These are phyloP conservation scores for Triplophysa rosa DNA, from an alignment of 2,113 vertebrate species.

Conservation along the genomic window DNA sequence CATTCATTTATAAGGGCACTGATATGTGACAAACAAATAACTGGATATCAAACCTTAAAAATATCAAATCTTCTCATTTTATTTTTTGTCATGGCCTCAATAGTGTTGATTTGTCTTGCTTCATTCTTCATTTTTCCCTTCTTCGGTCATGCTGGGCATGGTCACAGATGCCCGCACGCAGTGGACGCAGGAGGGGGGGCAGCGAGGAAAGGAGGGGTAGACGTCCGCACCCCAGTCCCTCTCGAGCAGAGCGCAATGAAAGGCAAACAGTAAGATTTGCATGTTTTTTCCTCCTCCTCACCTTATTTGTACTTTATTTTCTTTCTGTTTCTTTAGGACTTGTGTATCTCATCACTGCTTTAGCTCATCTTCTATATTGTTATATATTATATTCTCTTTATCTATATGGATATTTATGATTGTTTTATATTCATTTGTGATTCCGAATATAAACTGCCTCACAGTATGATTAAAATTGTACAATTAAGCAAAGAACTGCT, in stretches of 20 bases:
- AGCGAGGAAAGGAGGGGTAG: slow-evolving; percentile 78
- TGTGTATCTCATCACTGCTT: background rate
- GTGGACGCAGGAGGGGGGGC: slow-evolving; percentile 81
- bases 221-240: slow-evolving; percentile 75
- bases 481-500: slow-evolving; percentile 73
- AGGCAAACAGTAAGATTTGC: slow-evolving; percentile 71
- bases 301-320: background rate
- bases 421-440: slow-evolving; percentile 14
- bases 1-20: background rate
- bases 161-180: slow-evolving; percentile 82
- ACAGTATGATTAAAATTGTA: slow-evolving; percentile 62
- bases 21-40: background rate
- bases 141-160: slow-evolving; percentile 48
- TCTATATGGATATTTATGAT: background rate
- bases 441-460: slow-evolving; percentile 40
- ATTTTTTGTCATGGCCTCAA: background rate
- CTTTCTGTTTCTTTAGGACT: background rate
- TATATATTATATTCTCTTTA: too few species aligned
- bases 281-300: slow-evolving; percentile 4
- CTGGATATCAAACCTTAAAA: background rate
- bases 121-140: slow-evolving; percentile 33
- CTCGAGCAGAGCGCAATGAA: slow-evolving; percentile 73
- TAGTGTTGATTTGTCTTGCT: background rate
- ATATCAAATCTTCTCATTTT: background rate
- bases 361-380: slow-evolving; percentile 38